These are phyloP conservation scores for Mya arenaria DNA, from an alignment of 1,140 invertebrate genomes.

Conservation along the genomic window DNA sequence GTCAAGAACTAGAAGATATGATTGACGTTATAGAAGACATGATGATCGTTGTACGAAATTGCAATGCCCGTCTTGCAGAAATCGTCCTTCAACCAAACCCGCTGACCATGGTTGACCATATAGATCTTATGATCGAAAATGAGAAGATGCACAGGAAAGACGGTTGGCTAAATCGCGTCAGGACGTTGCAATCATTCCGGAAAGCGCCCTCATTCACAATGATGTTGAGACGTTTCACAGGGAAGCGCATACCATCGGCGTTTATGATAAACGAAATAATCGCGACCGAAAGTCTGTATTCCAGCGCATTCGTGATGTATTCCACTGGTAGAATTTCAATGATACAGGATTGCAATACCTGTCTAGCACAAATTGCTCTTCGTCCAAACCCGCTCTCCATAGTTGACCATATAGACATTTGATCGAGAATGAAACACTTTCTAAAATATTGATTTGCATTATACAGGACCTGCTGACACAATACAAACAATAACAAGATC, in stretches of 20 bases:
- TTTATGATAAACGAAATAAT: neutral
- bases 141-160: slow-evolving; percentile 7
- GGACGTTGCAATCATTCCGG: neutral
- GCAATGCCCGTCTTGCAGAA: neutral
- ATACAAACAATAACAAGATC: too few species aligned
- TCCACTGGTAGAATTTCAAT: too few species aligned
- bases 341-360: slow-evolving; percentile 14
- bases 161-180: neutral
- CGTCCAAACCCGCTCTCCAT: slow-evolving; percentile 16
- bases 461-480: too few species aligned
- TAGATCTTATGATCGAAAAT: slow-evolving; percentile 32
- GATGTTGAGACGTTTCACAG: slow-evolving; percentile 6
- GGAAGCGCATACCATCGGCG: neutral
- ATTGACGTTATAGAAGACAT: neutral
- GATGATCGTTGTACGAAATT: neutral
- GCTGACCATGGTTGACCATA: neutral
- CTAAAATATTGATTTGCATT: too few species aligned
- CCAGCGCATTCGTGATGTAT: neutral
- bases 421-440: slow-evolving; percentile 31
- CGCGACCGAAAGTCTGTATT: neutral
- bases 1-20: neutral
- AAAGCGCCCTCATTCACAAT: neutral
- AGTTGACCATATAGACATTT: slow-evolving; percentile 31
- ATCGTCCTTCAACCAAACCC: slow-evolving; percentile 12
- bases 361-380: slow-evolving; percentile 20